phyloP scores from a whole-genome alignment of 1,140 invertebrate genomes.

The Aphis craccivora region DNA sequence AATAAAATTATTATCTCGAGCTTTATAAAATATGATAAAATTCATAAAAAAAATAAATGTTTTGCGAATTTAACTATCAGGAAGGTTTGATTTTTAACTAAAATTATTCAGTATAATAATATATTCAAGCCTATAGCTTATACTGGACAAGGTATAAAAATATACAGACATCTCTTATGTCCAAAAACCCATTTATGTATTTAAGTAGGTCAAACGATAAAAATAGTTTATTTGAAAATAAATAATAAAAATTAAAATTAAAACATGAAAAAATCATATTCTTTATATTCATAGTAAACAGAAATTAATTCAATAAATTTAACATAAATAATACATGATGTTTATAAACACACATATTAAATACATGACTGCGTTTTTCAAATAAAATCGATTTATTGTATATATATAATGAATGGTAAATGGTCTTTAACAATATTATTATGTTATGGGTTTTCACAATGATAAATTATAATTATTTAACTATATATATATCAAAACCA shows the following conservation, averaged over 20 bases:
- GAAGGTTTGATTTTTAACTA: neutral
- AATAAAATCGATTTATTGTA: too few species aligned
- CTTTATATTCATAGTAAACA: neutral
- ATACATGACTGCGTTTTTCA: neutral
- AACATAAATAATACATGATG: neutral
- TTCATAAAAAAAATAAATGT: neutral
- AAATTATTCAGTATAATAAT: neutral
- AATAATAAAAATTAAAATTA: neutral
- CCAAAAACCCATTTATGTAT: conserved; percentile 19
- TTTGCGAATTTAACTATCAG: neutral
- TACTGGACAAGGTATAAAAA: neutral
- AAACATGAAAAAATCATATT: conserved; percentile 2
- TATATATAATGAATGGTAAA: neutral
- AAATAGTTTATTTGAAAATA: conserved; percentile 25
- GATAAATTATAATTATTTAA: neutral
- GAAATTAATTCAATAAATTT: neutral
- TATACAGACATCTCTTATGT: neutral
- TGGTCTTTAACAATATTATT: neutral
- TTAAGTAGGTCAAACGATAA: conserved; percentile 31
- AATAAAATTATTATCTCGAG: neutral
- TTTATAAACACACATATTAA: neutral
- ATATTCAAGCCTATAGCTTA: neutral
- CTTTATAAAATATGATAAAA: neutral
- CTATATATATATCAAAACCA: neutral
- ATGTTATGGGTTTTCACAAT: neutral